Base-by-base conservation (phyloP, 1,140 invertebrate genomes). In the Ceratina calcarata region DNA sequence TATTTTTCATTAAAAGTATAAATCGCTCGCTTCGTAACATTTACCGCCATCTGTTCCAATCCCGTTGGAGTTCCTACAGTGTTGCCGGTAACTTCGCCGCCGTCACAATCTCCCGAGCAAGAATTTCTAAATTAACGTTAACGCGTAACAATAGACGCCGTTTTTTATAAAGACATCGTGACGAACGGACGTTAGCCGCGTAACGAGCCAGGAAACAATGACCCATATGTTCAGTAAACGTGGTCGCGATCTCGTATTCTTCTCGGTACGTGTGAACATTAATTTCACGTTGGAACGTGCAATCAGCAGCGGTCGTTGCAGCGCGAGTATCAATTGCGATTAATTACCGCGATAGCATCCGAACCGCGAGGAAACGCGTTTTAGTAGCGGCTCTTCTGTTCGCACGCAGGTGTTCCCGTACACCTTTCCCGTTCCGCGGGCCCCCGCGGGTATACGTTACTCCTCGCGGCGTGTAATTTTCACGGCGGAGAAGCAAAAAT, bases 341-440 rank as follows among this genome's bases (percentile, higher is more conserved):
- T 78, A 78, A 78, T 78, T 78, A 78, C 22, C 76, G 2, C 3
- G 76, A 78, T 78, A 78, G 51, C 4, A 37, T n/a, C 24, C 58
- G 53, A n/a, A 22, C 27, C 27, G 32, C 24, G 37, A 10, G 22
- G 76, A 72, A 78, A 78, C 51, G 69, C 49, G 68, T 72, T 78
- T 55, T n/a, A 65, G 60, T 64, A 45, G 32, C 69, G 27, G 51
- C 60, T 60, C 53, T 55, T 12, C 18, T 12, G 53, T n/a, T 55
- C 53, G 15, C 49, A 71, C 18, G 69, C 76, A 78, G 69, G 51
- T 78, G 76, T 57, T 72, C 32, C 22, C 18, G 22, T 45, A 45
- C 27, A 72, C 76, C 27, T 78, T 78, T 37, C 2, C 15, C 15
- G 2, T 78, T 49, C 51, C 49, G 27, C 27, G 7, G 8, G 16